Base-by-base conservation (phyloP, 1,140 invertebrate genomes). In the Oreohelix idahoensis region DNA sequence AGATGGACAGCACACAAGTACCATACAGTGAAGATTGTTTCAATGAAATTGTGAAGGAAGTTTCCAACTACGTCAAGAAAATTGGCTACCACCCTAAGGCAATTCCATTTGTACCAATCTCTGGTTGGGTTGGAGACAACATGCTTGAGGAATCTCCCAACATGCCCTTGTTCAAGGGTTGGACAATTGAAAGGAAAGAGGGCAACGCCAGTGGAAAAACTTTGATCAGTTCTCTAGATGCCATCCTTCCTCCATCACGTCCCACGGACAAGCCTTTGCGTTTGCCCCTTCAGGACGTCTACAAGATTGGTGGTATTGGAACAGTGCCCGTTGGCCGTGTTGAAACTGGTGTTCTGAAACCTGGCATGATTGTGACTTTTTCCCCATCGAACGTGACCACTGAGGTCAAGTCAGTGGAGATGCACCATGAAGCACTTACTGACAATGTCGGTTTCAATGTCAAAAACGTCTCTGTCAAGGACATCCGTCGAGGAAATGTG, bases 381-480 rank as follows among this genome's bases (percentile, higher is more conserved):
- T 98, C 98, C 26, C 98, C 92, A 69, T 35, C 97, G 11, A 96
- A 96, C 88, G 93, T 99, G 85, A 98, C 97, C 87, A 99, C 98
- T 95, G 98, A 99, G 95, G 87, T 66, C 5, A 58, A 23, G 2
- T 58, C 53, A 58, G 23, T 58, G 38, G 98, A 99, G 94, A 99
- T 99, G 98, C 98, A 99, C 93, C 98, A 99, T 94, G 98, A 99
- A 94, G 96, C 97, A 78, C 94, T 99, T 51, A 93, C 95, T 74
- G 98, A 99, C 94, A 99, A 99, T 91, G 98, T 99, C 89, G 98
- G 98, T 90, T 99, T 99, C n/a, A n/a, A 99, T 94, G 97, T 99
- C 8, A 99, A 99, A 95, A 99, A 99, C 95, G 97, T 99, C 11
- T 98, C 98, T 11, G 97, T 99, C 51, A 99, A 99, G 94, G 98